Conservation (phyloP, 2,113 vertebrate species). For the Sclerurus mexicanus region DNA sequence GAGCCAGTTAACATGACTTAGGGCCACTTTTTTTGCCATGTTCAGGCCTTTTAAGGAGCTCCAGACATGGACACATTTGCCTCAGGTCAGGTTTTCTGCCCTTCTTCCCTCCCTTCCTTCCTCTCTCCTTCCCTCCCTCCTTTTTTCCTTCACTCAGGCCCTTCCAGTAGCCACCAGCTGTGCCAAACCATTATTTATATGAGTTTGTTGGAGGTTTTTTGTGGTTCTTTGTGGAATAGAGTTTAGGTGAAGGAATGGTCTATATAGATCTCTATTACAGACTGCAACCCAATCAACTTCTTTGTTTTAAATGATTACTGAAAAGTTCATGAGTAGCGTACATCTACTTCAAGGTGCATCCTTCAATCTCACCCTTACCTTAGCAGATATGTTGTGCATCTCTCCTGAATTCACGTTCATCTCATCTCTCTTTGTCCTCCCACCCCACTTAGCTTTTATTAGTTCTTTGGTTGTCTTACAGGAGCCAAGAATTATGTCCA, state of each 20-base stretch:
- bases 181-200: neutral
- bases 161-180: neutral
- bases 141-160: neutral
- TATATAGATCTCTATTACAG: neutral
- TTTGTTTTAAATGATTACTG: neutral
- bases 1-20: neutral
- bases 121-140: neutral
- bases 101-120: accelerated
- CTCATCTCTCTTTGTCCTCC: neutral
- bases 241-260: neutral
- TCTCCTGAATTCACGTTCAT: neutral
- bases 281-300: neutral
- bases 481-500: neutral
- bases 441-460: neutral
- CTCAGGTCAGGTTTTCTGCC: neutral
- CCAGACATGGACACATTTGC: neutral
- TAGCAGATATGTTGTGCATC: no score
- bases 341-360: neutral
- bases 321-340: neutral
- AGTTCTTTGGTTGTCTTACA: neutral
- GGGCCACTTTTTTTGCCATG: neutral
- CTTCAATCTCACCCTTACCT: neutral
- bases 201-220: neutral
- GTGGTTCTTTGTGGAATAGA: neutral
- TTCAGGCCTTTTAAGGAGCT: neutral